A percentile compares a stretch with the other conserved stretches of the same genome.
phyloP scores from a whole-genome alignment of 2,797 vertebrate genomes.

The Lithobates sylvaticus region DNA sequence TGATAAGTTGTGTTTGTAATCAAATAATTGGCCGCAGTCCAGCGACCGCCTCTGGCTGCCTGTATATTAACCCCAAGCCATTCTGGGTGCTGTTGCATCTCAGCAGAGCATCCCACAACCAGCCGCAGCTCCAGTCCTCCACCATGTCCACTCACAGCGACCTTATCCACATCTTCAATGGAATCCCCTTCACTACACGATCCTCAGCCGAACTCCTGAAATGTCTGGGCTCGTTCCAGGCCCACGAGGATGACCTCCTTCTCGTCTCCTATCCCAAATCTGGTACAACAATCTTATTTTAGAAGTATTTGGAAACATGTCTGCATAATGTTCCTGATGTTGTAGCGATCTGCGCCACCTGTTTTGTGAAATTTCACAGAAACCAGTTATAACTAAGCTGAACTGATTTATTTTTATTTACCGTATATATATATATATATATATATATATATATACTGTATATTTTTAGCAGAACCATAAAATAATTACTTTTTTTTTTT shows the following conservation, averaged over 20 bases:
- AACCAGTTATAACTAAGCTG: no score
- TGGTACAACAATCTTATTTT: conserved; percentile 70
- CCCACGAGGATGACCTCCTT: conserved; percentile 78
- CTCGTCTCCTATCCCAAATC: conserved; percentile 80
- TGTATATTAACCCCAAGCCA: neutral
- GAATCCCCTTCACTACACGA: conserved; percentile 71
- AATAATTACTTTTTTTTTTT: no score
- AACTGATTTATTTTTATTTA: no score
- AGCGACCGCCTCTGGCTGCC: neutral
- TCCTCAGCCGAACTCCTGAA: conserved; percentile 74
- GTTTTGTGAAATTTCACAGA: no score
- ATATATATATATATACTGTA: no score
- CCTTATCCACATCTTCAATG: conserved; percentile 74
- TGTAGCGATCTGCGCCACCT: neutral
- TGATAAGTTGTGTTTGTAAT: conserved; percentile 50
- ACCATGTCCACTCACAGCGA: conserved; percentile 68
- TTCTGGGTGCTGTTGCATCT: conserved; percentile 1
- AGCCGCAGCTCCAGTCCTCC: neutral
- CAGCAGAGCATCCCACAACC: neutral
- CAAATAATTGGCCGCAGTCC: neutral
- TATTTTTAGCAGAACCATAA: no score
- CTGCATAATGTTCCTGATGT: neutral
- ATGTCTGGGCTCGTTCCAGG: conserved; percentile 71
- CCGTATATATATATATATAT: no score
- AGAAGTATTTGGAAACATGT: neutral